A percentile compares a stretch with the other conserved stretches of the same genome.
These are phyloP conservation scores for Pitta sordida DNA, from an alignment of 2,113 vertebrate genomes.

Conservation along the genomic window DNA sequence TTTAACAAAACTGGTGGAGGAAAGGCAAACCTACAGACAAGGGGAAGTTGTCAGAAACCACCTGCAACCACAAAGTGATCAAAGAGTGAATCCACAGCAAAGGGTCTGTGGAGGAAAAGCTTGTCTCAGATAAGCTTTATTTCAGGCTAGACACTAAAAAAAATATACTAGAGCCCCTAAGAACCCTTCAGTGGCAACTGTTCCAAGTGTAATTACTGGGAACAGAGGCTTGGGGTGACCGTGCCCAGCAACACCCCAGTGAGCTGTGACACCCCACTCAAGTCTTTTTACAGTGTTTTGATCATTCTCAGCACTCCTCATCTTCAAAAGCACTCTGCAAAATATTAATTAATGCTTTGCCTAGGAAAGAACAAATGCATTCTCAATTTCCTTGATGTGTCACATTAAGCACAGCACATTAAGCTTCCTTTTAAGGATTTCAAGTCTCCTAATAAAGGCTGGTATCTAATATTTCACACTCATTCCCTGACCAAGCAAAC, in stretches of 20 bases:
- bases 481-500: not conserved
- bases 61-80: not conserved
- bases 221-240: not conserved
- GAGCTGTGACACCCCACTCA: not conserved
- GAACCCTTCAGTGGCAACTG: not conserved
- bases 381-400: not conserved
- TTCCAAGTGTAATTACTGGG: not conserved
- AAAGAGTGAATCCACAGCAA: not conserved
- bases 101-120: not conserved
- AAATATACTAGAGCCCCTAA: not conserved
- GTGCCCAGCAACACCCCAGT: not conserved
- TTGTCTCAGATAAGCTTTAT: not conserved
- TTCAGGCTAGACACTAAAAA: not conserved
- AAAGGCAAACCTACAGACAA: not conserved
- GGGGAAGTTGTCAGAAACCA: not conserved
- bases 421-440: not conserved
- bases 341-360: conserved; percentile 17
- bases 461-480: not conserved
- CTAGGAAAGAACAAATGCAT: not conserved
- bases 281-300: not conserved
- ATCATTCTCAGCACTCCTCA: not conserved
- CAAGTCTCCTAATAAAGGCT: not conserved
- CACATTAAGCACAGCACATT: not conserved
- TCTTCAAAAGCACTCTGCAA: conserved; percentile 36
- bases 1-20: not conserved